Evolutionary conservation across 1,140 invertebrate species (phyloP), one percentile per base, ranked within the genome.

Genomic region (Sarcophaga peregrina): DNA sequence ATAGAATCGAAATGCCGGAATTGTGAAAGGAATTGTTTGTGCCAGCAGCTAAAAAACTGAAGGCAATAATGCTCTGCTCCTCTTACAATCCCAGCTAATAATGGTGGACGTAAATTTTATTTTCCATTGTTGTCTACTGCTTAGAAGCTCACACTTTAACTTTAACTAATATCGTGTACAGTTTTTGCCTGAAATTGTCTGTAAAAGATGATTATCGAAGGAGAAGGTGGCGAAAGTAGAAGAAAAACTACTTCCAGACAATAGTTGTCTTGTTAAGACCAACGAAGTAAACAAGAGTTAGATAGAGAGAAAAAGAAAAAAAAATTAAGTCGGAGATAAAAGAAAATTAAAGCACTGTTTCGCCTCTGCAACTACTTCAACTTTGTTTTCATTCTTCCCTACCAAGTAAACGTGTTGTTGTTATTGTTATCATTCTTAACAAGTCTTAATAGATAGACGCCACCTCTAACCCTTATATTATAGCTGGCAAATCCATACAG

Each of bases 251-350:
- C n/a, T 68, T 25, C 62, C 20, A 68, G 62, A 68, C 62, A 68
- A 68, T 68, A 68, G 62, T 68, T 68, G 62, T 68, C 17, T 68
- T 68, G 62, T 68, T 20, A 68, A 20, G 17, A 68, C 17, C 8
- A 20, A 37, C 25, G 25, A 37, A 37, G 4, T 7, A 68, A 68
- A 68, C 11, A 58, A 58, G 62, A 68, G 17, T 37, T 2, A 37
- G 25, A 2, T 2, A 37, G 25, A 37, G 1, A 37, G 25, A 37
- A 20, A 68, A 20, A 68, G 17, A 8, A 15, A 62, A 62, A 62
- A 62, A 68, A 68, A 68, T 20, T 68, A 58, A 58, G n/a, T 20
- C 62, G n/a, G 62, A 37, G 25, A 37, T 37, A 37, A 37, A 37
- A 37, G 25, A 37, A 37, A 37, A 37, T 37, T 37, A 37, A 37